Evolutionary conservation across 2,113 vertebrate species (phyloP).

Genomic region (Indicator indicator): DNA sequence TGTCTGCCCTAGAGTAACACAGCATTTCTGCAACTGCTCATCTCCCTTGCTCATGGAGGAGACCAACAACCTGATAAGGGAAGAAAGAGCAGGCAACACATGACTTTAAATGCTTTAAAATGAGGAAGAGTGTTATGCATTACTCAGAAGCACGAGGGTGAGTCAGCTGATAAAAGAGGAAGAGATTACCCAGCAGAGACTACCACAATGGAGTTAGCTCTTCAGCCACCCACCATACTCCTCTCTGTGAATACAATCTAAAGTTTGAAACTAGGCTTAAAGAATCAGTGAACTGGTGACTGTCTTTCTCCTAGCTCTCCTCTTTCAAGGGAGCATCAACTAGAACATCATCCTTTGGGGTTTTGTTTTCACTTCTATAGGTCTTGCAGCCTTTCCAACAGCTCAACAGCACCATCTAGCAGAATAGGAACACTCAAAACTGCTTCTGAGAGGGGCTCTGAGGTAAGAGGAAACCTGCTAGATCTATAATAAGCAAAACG

Average conservation of each 20-base stretch:
- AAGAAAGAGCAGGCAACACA: not conserved
- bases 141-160: conserved; percentile 41
- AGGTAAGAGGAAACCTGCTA: not conserved
- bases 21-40: not conserved
- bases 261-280: not conserved
- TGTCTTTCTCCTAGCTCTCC: not conserved
- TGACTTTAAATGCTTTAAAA: conserved; percentile 29
- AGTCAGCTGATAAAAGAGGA: conserved; percentile 51
- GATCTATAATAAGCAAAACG: not conserved
- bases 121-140: conserved; percentile 28
- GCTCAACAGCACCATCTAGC: conserved; percentile 65
- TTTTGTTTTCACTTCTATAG: not conserved
- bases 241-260: not conserved
- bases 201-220: not conserved
- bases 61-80: not conserved
- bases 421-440: not conserved
- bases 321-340: not conserved
- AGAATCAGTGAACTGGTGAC: not conserved
- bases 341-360: not conserved
- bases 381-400: not conserved
- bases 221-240: not conserved
- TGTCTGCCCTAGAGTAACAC: not conserved
- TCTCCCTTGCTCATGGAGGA: not conserved
- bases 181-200: conserved; percentile 24
- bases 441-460: fast-evolving